Percentiles rank a stretch among this genome's conserved stretches.
These are phyloP conservation scores for Sibirionetta formosa DNA, from an alignment of 2,797 vertebrate genomes.

Conservation along the genomic window DNA sequence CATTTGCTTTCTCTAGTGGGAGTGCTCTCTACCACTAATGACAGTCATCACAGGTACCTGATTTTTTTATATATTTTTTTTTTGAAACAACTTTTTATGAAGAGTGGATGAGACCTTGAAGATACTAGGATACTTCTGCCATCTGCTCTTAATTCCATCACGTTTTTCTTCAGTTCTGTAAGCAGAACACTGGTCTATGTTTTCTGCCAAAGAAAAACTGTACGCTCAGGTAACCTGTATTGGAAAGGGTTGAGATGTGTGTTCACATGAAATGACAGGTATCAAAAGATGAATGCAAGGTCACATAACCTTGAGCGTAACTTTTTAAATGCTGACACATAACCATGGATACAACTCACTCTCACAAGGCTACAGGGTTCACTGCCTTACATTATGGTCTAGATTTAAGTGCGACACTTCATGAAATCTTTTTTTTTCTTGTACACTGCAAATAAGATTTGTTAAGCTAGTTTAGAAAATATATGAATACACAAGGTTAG, in stretches of 20 bases:
- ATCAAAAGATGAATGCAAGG: background rate
- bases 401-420: slow-evolving; percentile 31
- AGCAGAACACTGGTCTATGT: background rate
- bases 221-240: background rate
- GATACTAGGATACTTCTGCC: background rate
- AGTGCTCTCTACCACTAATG: accelerated
- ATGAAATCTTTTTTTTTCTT: background rate
- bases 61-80: background rate
- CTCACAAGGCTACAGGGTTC: background rate
- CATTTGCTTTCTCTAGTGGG: background rate
- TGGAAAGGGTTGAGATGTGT: background rate
- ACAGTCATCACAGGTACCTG: background rate
- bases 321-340: background rate
- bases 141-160: background rate
- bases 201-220: background rate
- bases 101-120: background rate
- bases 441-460: slow-evolving; percentile 9
- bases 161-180: background rate
- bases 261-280: background rate
- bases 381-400: slow-evolving; percentile 20
- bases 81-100: background rate
- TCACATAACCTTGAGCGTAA: background rate
- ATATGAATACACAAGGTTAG: background rate
- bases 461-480: background rate
- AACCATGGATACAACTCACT: background rate